phyloP scores from a whole-genome alignment of 2,888 invertebrate species.

The Mesorhabditis sp. region DNA sequence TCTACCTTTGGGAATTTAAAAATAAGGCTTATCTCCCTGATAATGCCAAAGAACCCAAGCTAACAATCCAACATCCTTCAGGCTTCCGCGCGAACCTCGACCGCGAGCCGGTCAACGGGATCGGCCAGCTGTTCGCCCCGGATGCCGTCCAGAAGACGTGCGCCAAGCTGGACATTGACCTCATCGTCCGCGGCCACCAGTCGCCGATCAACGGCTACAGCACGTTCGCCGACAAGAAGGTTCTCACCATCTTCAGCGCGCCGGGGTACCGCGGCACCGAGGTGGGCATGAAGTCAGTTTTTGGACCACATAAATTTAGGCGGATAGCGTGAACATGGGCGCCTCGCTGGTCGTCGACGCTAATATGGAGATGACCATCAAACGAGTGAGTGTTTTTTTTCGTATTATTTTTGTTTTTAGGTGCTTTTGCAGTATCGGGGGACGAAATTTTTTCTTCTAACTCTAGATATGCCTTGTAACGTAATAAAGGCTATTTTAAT shows the following conservation, averaged over 20 bases:
- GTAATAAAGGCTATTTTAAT: no score
- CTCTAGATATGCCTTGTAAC: no score
- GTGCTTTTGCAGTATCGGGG: no score
- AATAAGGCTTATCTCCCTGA: no score
- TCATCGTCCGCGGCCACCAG: constrained; percentile 37
- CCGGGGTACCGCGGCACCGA: constrained; percentile 39
- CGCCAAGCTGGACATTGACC: constrained; percentile 21
- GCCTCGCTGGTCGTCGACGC: constrained; percentile 25
- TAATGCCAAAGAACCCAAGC: no score
- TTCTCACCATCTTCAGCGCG: constrained; percentile 36
- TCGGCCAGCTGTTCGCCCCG: constrained; percentile 30
- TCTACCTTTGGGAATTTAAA: no score
- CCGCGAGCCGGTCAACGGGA: constrained; percentile 29
- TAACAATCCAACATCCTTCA: neutral
- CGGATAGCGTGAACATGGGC: constrained; percentile 31
- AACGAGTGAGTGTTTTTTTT: constrained; percentile 13
- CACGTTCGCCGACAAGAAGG: constrained; percentile 23
- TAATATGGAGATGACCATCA: constrained; percentile 24
- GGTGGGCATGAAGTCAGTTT: neutral
- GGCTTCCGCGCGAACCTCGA: constrained; percentile 21
- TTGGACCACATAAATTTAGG: neutral
- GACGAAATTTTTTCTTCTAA: neutral
- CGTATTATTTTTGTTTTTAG: neutral
- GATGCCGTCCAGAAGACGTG: constrained; percentile 22
- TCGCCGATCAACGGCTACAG: constrained; percentile 36